Evolutionary conservation across 2,113 vertebrate genomes (phyloP).

Genomic region (Rhabdomys dilectus): DNA sequence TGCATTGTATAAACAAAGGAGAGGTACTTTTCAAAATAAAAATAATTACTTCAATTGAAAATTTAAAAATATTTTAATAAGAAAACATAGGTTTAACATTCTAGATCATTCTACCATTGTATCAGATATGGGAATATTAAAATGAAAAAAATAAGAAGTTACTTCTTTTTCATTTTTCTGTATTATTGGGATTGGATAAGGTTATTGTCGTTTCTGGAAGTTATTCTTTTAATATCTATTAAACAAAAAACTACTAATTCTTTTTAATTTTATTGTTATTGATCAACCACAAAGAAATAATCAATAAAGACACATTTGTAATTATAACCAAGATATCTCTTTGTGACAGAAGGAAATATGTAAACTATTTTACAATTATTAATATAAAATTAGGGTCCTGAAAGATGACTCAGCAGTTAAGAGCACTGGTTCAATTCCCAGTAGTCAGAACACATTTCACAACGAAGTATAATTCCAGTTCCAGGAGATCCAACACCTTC

Average conservation of each 20-base stretch:
- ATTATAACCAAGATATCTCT: neutral
- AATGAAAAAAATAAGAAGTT: neutral
- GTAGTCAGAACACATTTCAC: neutral
- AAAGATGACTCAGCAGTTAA: neutral
- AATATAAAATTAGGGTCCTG: neutral
- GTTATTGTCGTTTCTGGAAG: neutral
- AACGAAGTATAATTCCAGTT: neutral
- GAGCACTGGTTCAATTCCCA: neutral
- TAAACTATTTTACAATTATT: neutral
- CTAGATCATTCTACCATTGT: neutral
- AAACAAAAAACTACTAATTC: neutral
- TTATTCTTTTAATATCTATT: neutral
- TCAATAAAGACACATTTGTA: neutral
- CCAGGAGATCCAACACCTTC: neutral
- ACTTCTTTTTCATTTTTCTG: neutral
- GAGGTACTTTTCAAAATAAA: neutral
- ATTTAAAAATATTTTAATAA: neutral
- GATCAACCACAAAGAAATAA: neutral
- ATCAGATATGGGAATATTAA: conserved; percentile 13
- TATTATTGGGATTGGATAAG: neutral
- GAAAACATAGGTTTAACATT: neutral
- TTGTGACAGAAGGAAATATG: neutral
- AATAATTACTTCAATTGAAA: neutral
- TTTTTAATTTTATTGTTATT: neutral
- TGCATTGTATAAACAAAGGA: neutral